Base-by-base conservation (phyloP, 2,113 vertebrate genomes). In the Canis aureus region DNA sequence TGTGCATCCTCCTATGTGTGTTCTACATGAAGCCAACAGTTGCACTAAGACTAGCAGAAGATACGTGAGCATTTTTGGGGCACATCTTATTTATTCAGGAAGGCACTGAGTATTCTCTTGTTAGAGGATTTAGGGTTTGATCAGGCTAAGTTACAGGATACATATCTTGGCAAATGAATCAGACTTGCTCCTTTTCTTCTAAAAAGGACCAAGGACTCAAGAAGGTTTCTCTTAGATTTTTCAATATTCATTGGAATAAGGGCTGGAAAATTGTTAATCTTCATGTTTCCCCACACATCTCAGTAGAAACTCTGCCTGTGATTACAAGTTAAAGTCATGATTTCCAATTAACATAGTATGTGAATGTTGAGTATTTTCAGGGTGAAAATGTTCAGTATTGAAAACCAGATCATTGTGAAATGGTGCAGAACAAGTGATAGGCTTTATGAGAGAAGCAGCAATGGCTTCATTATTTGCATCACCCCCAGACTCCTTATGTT, bases 81-180 rank as follows among this genome's bases (percentile, higher is more conserved):
- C 22, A 90, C 0, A 23, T 22, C 38, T 91, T 91, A 51, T 83
- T 87, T 89, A 79, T 78, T 64, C 94, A 85, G 64, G 89, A 98
- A 91, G 38, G 55, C 83, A 82, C 49, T 17, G 62, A 64, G 2
- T 5, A 12, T 38, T 59, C 69, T 89, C 29, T 84, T 55, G n/a
- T 60, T 96, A 92, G 59, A 74, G 57, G 80, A 92, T 20, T 67
- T 27, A 84, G 22, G 19, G 32, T 93, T 82, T 87, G 20, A 81
- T 85, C 25, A 55, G 7, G 57, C 12, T 29, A 57, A 64, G 20
- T 35, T 85, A 43, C 88, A 97, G 84, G 53, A 35, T 53, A 23
- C 19, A 15, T 4, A 86, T 81, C 25, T 9, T 73, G 29, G 60
- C 35, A 94, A 89, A 83, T 43, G 6, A 49, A 76, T 23, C 35